Evolutionary conservation across 2,888 invertebrate species (phyloP).

Genomic region (Hylaea fasciaria): DNA sequence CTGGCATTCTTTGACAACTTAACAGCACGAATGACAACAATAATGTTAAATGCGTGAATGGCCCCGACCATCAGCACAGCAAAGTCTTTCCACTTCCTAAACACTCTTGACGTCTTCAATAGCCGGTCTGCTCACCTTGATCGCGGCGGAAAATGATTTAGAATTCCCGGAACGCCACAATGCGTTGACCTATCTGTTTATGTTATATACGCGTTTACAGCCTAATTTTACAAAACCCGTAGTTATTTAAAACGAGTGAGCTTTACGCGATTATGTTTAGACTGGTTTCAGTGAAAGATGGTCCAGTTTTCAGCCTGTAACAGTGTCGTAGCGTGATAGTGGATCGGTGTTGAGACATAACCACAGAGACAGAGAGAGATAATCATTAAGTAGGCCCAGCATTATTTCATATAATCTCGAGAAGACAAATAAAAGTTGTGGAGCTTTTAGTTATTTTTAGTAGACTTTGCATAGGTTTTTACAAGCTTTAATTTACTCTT

Average conservation of each 20-base stretch:
- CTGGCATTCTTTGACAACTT: no score
- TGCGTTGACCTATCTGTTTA: conserved; percentile 73
- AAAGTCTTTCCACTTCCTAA: neutral
- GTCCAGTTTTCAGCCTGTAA: conserved; percentile 22
- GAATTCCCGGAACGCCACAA: conserved; percentile 65
- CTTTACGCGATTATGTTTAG: conserved; percentile 43
- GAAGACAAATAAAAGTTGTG: no score
- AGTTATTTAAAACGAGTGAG: conserved; percentile 45
- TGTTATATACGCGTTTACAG: conserved; percentile 51
- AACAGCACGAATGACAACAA: no score
- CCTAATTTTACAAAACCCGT: conserved; percentile 46
- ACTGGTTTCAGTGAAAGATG: conserved; percentile 24
- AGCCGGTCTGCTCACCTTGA: conserved; percentile 41
- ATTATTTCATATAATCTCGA: no score
- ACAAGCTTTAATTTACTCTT: no score
- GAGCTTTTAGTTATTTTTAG: no score
- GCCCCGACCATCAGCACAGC: no score
- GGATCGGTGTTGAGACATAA: neutral
- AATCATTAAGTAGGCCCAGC: no score
- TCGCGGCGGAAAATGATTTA: conserved; percentile 45
- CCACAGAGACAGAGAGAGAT: neutral
- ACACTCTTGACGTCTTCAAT: conserved; percentile 5
- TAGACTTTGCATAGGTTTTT: no score
- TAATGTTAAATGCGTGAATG: no score
- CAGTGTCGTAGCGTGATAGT: conserved; percentile 8